Base-by-base conservation (phyloP, 2,888 invertebrate genomes). In the Netelia inedita region DNA sequence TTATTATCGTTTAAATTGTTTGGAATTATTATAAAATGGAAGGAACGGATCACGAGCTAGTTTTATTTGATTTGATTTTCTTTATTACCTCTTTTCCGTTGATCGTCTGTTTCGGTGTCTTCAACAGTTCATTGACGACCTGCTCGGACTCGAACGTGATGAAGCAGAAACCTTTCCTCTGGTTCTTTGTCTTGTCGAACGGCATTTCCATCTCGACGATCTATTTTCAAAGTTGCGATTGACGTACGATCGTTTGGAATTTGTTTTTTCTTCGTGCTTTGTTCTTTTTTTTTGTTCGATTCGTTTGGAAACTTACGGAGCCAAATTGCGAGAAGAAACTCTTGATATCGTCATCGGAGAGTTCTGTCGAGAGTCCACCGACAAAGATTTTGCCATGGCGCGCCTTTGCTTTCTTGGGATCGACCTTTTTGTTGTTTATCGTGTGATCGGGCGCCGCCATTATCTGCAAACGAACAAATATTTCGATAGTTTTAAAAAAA, bases 121-220 rank as follows among this genome's bases (percentile, higher is more conserved):
- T 98, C 85, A 98, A 95, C 74, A 98, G 95, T 94, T 98, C 98
- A 92, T 98, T 98, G 43, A 98, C 98, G 76, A 98, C 97, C 94
- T 98, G 97, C 94, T 98, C 98, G 43, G 98, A 98, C 93, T 99
- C 99, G 92, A 99, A 99, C 88, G 99, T 99, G 93, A 99, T 98
- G 94, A 99, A 99, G 94, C 98, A 99, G 95, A 99, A 99, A 85
- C 98, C 98, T 95, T 99, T 98, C 91, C 99, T 96, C 94, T 98
- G 98, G 94, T 98, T 98, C 96, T 98, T 99, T 94, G 97, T 97
- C 94, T 98, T 99, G 94, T 99, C 99, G 92, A 98, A 98, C 82
- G 99, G 99, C 97, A 99, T 97, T 94, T 99, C 99, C 81, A 99
- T 97, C 91, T 98, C 98, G 86, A 98, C 96, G 91, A 99, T 98